phyloP scores from a whole-genome alignment of 2,113 vertebrate genomes.

The Salminus brasiliensis region DNA sequence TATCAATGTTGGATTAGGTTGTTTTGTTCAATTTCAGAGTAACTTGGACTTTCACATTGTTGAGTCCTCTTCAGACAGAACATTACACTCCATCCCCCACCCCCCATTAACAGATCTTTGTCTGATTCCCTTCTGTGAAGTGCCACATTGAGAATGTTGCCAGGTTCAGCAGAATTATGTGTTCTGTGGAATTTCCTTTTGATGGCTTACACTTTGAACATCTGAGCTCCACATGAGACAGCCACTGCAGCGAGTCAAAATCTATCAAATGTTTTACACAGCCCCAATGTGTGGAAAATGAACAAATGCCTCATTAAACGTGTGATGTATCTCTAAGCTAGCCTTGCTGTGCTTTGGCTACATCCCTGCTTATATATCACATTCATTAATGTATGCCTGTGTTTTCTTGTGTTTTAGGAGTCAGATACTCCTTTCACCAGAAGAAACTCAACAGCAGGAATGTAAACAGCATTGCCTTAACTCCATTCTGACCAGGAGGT shows the following conservation, averaged over 20 bases:
- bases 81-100: neutral
- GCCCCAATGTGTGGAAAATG: slow-evolving; percentile 1
- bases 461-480: slow-evolving; percentile 4
- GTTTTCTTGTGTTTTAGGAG: neutral
- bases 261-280: slow-evolving; percentile 12
- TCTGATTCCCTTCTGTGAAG: slow-evolving; percentile 28
- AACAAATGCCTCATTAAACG: slow-evolving; percentile 13
- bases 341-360: slow-evolving; percentile 1
- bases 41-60: neutral
- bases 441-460: neutral
- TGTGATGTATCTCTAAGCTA: neutral
- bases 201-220: slow-evolving; percentile 53
- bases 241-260: neutral
- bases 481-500: neutral
- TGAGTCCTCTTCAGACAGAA: neutral
- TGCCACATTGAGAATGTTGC: slow-evolving; percentile 46
- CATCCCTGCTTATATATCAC: slow-evolving; percentile 8
- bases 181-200: slow-evolving; percentile 57
- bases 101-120: neutral
- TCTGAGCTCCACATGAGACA: slow-evolving; percentile 55
- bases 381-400: slow-evolving; percentile 9
- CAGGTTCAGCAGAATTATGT: slow-evolving; percentile 56
- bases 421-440: neutral
- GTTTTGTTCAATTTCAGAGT: neutral
- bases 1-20: too few relatives aligned